Evolutionary conservation across 2,797 vertebrate genomes (phyloP).

Genomic region (Hozukius guyotensis): DNA sequence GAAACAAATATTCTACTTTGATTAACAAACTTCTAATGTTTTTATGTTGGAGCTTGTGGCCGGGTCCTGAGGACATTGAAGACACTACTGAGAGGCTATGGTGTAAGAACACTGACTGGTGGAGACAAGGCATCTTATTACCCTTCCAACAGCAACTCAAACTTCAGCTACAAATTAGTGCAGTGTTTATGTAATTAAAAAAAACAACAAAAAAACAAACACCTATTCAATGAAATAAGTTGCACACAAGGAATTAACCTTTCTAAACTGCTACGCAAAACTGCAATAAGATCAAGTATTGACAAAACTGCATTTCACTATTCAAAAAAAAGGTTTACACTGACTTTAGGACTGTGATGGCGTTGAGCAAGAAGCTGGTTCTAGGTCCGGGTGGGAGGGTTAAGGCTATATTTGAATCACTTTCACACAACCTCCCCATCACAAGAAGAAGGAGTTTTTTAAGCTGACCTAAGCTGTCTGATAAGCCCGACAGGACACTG

Average conservation of each 20-base stretch:
- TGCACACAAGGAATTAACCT: constrained; percentile 78
- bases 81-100: background rate
- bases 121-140: constrained; percentile 61
- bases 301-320: constrained; percentile 79
- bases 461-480: constrained; percentile 23
- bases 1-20: background rate
- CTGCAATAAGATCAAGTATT: constrained; percentile 81
- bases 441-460: constrained; percentile 31
- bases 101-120: constrained; percentile 10
- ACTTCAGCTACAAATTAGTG: constrained; percentile 90
- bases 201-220: background rate
- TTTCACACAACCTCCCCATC: constrained; percentile 36
- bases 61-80: background rate
- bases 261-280: constrained; percentile 75
- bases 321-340: constrained; percentile 65
- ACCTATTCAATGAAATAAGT: constrained; percentile 88
- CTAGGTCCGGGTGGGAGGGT: constrained; percentile 47
- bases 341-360: constrained; percentile 57
- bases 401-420: constrained; percentile 70
- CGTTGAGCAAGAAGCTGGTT: constrained; percentile 37
- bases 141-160: constrained; percentile 58
- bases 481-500: constrained; percentile 33
- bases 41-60: background rate
- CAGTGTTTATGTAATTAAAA: constrained; percentile 89
- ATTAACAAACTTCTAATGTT: background rate